phyloP scores from a whole-genome alignment of 2,113 vertebrate species.

The Protobothrops flavoviridis region DNA sequence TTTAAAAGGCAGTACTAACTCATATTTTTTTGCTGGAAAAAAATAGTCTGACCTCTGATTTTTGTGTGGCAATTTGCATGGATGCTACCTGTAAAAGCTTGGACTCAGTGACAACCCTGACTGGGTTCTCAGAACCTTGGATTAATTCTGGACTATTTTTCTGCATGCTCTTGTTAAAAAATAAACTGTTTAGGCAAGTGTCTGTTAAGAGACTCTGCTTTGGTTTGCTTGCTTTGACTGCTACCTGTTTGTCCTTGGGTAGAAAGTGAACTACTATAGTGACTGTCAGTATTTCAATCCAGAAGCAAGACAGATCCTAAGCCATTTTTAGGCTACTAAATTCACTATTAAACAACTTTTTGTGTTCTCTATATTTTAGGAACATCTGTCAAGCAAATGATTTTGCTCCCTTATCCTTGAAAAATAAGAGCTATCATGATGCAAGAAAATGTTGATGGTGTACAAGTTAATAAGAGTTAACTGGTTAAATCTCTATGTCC shows the following conservation, averaged over 20 bases:
- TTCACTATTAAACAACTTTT: background rate
- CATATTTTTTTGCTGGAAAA: background rate
- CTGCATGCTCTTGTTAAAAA: background rate
- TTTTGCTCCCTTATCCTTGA: background rate
- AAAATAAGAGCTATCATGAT: background rate
- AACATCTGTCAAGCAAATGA: background rate
- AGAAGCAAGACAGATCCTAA: background rate
- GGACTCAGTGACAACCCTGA: background rate
- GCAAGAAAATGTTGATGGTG: background rate
- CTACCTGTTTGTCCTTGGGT: background rate
- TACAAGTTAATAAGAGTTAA: background rate
- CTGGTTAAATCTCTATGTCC: background rate
- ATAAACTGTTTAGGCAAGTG: background rate
- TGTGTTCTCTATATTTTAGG: background rate
- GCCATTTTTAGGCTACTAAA: background rate
- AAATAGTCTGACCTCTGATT: background rate
- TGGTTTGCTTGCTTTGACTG: background rate
- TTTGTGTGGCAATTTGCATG: background rate
- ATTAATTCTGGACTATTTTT: background rate
- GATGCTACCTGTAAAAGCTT: background rate
- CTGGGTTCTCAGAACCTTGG: background rate
- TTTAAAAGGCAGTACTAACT: background rate
- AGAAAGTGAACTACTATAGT: background rate
- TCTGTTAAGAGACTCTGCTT: background rate
- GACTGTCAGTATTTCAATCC: background rate